Percentiles rank a stretch among this genome's conserved stretches.
phyloP scores from a whole-genome alignment of 2,797 vertebrate genomes.

The Catostomus latipinnis region DNA sequence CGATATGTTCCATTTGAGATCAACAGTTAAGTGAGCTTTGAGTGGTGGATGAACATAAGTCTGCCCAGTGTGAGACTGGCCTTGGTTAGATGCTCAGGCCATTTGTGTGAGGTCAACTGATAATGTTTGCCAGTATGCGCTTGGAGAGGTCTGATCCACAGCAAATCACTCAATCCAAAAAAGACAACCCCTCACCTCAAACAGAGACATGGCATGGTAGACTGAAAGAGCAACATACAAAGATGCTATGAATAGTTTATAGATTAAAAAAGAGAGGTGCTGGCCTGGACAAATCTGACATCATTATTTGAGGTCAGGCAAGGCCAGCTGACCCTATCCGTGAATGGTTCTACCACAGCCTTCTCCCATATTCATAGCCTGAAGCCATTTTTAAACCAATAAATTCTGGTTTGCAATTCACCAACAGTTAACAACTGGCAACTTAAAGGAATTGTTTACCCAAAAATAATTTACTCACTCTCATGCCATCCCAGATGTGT shows the following conservation, averaged over 20 bases:
- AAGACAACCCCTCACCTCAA: constrained; percentile 19
- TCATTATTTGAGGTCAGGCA: not conserved
- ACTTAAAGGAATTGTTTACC: too few relatives aligned
- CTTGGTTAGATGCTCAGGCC: constrained; percentile 39
- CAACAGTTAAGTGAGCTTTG: constrained; percentile 13
- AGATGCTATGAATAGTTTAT: not conserved
- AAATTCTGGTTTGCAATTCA: too few relatives aligned
- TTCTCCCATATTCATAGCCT: not conserved
- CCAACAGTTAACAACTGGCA: too few relatives aligned
- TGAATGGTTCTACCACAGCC: not conserved
- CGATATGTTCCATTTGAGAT: not conserved
- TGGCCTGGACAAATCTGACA: constrained; percentile 19
- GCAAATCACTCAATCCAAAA: constrained; percentile 63
- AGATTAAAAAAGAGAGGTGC: not conserved
- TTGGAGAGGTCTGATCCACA: constrained; percentile 57
- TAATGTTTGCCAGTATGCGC: constrained; percentile 46
- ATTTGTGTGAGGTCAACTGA: constrained; percentile 47
- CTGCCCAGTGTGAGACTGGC: constrained; percentile 43
- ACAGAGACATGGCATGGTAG: not conserved
- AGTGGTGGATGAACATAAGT: constrained; percentile 29
- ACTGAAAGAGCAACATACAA: not conserved
- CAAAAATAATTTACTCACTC: too few relatives aligned
- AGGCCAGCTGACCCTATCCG: constrained; percentile 3
- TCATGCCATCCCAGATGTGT: too few relatives aligned
- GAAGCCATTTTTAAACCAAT: too few relatives aligned